These are phyloP conservation scores for Acholoe squamosa DNA, from an alignment of 2,888 invertebrate species.

Conservation along the genomic window DNA sequence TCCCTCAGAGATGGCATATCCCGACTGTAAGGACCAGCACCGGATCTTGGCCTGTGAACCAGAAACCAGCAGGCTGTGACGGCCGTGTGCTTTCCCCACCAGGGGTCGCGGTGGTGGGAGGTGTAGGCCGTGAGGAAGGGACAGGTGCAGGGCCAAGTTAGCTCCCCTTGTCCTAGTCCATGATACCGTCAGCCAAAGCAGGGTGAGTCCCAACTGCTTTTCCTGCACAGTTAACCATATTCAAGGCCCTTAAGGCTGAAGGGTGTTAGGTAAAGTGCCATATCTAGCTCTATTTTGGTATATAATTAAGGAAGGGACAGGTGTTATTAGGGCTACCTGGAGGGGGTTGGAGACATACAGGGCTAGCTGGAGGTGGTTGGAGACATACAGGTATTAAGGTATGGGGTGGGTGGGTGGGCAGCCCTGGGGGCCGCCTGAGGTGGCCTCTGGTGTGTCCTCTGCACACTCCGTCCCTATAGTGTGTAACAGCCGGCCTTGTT, in stretches of 20 bases:
- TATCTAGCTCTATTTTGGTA: no score
- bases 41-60: background rate
- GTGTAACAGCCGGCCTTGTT: background rate
- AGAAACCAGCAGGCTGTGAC: background rate
- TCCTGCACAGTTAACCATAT: background rate
- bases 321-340: no score
- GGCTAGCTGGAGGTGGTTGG: no score
- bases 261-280: no score
- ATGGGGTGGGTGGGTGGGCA: no score
- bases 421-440: no score
- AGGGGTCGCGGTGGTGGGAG: background rate
- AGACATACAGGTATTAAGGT: no score
- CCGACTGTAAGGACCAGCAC: background rate
- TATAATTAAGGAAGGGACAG: no score
- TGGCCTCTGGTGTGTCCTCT: no score
- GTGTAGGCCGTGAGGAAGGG: background rate
- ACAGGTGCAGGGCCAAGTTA: background rate
- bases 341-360: no score
- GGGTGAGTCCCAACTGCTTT: background rate
- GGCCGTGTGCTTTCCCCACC: background rate
- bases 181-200: background rate
- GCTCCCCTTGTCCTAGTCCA: background rate
- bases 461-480: background rate
- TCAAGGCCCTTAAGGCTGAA: background rate
- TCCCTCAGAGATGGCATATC: background rate